Conservation (phyloP, 2,888 invertebrate genomes). For the Eledone cirrhosa region DNA sequence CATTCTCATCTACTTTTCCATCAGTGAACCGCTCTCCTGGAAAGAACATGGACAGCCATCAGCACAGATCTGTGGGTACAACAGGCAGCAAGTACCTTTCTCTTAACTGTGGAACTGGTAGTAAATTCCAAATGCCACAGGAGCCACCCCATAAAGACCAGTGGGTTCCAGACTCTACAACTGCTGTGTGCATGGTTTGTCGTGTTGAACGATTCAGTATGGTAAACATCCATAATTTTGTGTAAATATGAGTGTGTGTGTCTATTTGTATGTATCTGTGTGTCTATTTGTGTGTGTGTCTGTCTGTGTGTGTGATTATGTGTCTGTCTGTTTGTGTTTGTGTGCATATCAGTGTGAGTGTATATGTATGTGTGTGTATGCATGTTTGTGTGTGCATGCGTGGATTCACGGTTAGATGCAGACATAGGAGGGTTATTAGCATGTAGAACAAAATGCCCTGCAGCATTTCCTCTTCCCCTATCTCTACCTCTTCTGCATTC, state of each 20-base stretch:
- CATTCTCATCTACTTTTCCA: neutral
- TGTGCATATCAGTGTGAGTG: neutral
- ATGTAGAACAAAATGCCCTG: too few species aligned
- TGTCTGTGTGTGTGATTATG: neutral
- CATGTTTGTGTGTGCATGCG: neutral
- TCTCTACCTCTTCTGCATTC: too few species aligned
- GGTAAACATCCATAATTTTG: constrained; percentile 50
- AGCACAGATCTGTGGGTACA: constrained; percentile 7
- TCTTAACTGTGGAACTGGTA: constrained; percentile 8
- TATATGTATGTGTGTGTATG: neutral
- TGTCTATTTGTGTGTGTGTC: neutral
- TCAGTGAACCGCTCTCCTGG: neutral
- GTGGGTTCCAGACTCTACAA: constrained; percentile 80
- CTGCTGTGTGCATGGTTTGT: constrained; percentile 77
- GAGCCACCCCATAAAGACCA: constrained; percentile 80
- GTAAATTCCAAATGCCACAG: constrained; percentile 78
- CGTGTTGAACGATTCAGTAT: constrained; percentile 66
- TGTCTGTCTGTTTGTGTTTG: neutral
- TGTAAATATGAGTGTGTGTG: neutral
- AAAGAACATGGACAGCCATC: constrained; percentile 5
- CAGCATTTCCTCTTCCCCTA: too few species aligned
- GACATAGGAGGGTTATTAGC: too few species aligned
- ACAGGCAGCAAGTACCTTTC: constrained; percentile 19
- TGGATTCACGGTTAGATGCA: too few species aligned
- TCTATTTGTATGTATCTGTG: neutral